Evolutionary conservation across 2,797 vertebrate species (phyloP), one percentile per base, ranked within the genome.

Genomic region (Podarcis lilfordi): DNA sequence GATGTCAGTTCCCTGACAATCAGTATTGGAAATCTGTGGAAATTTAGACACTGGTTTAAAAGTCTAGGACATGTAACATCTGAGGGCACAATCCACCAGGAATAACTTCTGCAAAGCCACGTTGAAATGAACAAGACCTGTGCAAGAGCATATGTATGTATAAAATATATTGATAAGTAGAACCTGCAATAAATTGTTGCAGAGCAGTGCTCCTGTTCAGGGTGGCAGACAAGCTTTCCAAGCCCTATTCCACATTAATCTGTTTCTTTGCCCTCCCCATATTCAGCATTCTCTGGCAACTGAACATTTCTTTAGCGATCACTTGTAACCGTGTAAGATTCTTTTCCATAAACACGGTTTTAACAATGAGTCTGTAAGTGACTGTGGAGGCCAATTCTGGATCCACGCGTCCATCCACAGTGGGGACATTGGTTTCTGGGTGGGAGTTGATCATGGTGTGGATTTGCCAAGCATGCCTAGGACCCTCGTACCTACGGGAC

Each of bases 1-100:
- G 32, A 32, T 32, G 32, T 32, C 32, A 32, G 32, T 32, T 32
- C 32, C 32, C 32, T 32, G 32, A 32, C 32, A 32, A 88, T 61
- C 82, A 92, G 37, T 93, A 91, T 94, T 94, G 89, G 88, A 92
- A 80, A 92, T 71, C 68, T 91, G 0, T 93, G 81, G 85, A 93
- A 89, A 95, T 94, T 91, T 92, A 91, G 43, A 91, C 94, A 89
- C 88, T 90, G 91, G 90, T 92, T 90, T 94, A 92, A 92, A 91
- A 91, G 15, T 35, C 11, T 55, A 21, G 69, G 21, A 35, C 8
- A 10, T 74, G 1, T 45, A 82, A 76, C 72, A 13, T 19, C 3
- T 74, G 27, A 37, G 15, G 15, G 7, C 6, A 80, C 21, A 74
- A 37, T 69, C n/a, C 43, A 80, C n/a, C 32, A 37, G 5, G 68